Conservation (phyloP, 2,888 invertebrate species). For the Erpobdella octoculata region DNA sequence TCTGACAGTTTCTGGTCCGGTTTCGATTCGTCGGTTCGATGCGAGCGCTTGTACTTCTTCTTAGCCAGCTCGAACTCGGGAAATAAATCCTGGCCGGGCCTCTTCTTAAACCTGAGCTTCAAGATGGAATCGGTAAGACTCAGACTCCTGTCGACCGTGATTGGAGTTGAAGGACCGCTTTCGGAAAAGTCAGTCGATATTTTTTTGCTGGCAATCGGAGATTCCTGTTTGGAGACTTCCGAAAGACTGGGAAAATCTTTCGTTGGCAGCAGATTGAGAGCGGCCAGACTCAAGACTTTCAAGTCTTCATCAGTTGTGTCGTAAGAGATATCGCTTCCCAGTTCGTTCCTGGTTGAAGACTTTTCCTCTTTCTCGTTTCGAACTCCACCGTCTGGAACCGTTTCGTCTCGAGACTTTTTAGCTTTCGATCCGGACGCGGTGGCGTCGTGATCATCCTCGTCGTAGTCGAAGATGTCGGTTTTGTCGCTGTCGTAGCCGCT, state of each 20-base stretch:
- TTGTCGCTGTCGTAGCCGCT: not conserved
- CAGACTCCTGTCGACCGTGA: not conserved
- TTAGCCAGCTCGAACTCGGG: not conserved
- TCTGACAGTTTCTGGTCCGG: not conserved
- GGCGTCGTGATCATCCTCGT: not conserved
- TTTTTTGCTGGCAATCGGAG: not conserved
- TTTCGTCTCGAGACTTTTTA: not conserved
- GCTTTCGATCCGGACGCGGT: not conserved
- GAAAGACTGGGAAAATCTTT: not conserved
- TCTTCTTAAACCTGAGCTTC: not conserved
- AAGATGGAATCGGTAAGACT: not conserved
- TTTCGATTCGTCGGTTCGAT: not conserved
- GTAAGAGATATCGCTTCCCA: not conserved
- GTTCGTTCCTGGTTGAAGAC: not conserved
- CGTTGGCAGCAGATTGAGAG: not conserved
- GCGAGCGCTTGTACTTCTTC: not conserved
- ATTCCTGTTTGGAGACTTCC: not conserved
- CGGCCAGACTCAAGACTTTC: not conserved
- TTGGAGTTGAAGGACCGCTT: not conserved
- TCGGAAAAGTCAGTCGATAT: not conserved
- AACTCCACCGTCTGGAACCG: not conserved
- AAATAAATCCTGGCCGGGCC: not conserved
- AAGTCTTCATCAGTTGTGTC: not conserved
- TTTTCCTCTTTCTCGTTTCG: not conserved
- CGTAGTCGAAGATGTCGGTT: conserved; percentile 11